Base-by-base conservation (phyloP, 2,113 vertebrate species). In the Maccullochella peelii region DNA sequence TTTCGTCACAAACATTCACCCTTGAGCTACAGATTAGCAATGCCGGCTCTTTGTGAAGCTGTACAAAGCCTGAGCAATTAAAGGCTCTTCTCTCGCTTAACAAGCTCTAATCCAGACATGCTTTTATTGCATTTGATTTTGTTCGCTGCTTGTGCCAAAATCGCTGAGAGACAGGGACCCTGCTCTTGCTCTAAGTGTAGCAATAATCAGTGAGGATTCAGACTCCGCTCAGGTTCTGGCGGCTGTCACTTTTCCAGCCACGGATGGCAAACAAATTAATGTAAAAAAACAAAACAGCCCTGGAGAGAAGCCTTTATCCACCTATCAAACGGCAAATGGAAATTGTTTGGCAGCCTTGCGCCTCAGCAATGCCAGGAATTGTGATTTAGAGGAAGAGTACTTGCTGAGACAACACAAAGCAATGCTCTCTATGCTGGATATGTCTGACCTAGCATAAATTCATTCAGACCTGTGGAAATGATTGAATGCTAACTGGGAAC, bases 31-130 rank as follows among this genome's bases (percentile, higher is more conserved):
- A 95, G 95, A 95, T 95, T 95, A 95, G 94, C 85, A 73, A 85
- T 79, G 83, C 79, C 67, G 86, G 72, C 88, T 95, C 90, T 94
- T 94, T 95, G 93, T 94, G 91, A 88, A 79, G 89, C 89, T 71
- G 79, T 80, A 93, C 92, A 95, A 94, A 94, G 91, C 93, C 80
- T 30, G 42, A 84, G 88, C 92, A 94, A 95, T 95, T 94, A 95
- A 91, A 93, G 92, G 86, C 87, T 95, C 90, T 92, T 92, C 92
- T 92, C 86, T 88, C 71, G 76, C 86, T 89, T 93, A 93, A 94
- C 91, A 92, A 94, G 92, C 94, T 93, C 90, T 95, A 95, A 95
- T 95, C 94, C 93, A 94, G 93, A 93, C 93, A 94, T 92, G 94
- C 93, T 94, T 94, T 94, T 90, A 94, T 94, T 95, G 92, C 89